Conservation (phyloP, 2,888 invertebrate genomes). For the Lucinisca nassula region DNA sequence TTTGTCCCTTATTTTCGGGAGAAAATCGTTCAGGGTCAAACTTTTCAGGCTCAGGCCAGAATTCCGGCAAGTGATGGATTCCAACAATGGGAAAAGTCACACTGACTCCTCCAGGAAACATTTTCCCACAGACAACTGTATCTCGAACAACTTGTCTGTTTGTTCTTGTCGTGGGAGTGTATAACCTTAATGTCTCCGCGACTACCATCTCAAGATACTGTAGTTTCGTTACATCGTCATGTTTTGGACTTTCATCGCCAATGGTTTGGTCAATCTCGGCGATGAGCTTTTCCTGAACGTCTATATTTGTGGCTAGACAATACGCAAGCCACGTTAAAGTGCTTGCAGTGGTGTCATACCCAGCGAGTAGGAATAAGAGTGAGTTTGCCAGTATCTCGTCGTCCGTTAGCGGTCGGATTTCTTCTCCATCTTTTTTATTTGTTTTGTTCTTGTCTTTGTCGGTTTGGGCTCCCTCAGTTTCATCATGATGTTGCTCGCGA, state of each 20-base stretch:
- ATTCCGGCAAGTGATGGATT: slow-evolving; percentile 53
- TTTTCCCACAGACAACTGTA: slow-evolving; percentile 21
- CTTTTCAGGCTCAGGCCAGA: slow-evolving; percentile 66
- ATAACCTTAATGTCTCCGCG: slow-evolving; percentile 72
- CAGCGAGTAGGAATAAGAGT: slow-evolving; percentile 57
- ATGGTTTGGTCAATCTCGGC: slow-evolving; percentile 52
- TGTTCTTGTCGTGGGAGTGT: slow-evolving; percentile 65
- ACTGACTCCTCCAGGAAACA: slow-evolving; percentile 40
- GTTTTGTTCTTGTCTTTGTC: neutral
- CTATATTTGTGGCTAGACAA: slow-evolving; percentile 51
- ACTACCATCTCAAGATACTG: slow-evolving; percentile 71
- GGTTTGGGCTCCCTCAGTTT: slow-evolving; percentile 5
- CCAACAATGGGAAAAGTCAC: slow-evolving; percentile 49
- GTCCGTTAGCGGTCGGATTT: slow-evolving; percentile 43
- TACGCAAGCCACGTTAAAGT: slow-evolving; percentile 47
- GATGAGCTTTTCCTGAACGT: slow-evolving; percentile 48
- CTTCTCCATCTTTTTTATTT: neutral
- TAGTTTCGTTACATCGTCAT: slow-evolving; percentile 68
- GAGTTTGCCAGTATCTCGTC: slow-evolving; percentile 61
- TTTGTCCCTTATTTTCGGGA: slow-evolving; percentile 55
- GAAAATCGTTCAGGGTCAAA: slow-evolving; percentile 64
- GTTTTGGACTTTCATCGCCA: slow-evolving; percentile 49
- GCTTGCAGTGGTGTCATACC: slow-evolving; percentile 62
- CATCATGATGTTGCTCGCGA: neutral
- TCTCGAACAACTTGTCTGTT: slow-evolving; percentile 39